Percentiles rank a stretch among this genome's conserved stretches.
phyloP scores from a whole-genome alignment of 92 coral and sea anemone species.

The Phymanthus crucifer region DNA sequence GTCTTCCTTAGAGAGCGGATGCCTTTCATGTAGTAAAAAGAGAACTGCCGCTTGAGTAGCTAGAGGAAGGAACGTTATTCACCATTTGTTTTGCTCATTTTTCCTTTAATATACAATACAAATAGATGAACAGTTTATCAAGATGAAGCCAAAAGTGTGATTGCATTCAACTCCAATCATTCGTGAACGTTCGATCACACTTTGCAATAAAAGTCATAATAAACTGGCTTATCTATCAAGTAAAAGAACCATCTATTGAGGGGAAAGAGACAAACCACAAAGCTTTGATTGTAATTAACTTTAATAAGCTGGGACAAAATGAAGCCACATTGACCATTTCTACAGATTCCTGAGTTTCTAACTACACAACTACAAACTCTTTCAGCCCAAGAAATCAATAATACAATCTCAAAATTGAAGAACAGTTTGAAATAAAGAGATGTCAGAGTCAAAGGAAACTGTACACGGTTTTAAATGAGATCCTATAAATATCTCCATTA shows the following conservation, averaged over 20 bases:
- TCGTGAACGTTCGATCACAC: constrained; percentile 11
- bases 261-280: constrained; percentile 23
- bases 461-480: neutral
- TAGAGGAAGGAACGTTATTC: constrained; percentile 3
- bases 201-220: constrained; percentile 5
- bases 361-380: neutral
- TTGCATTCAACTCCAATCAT: constrained; percentile 9
- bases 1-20: constrained; percentile 19
- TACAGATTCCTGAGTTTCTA: neutral
- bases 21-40: constrained; percentile 26
- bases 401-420: neutral
- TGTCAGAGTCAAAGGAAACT: neutral
- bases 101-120: neutral
- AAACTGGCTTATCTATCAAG: constrained; percentile 15
- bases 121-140: constrained; percentile 9
- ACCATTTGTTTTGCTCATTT: neutral
- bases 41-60: constrained; percentile 18
- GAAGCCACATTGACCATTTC: constrained; percentile 9
- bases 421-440: neutral
- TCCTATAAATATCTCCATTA: constrained; percentile 16
- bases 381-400: neutral
- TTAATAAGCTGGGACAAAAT: constrained; percentile 15
- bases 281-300: constrained; percentile 23
- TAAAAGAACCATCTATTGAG: constrained; percentile 15
- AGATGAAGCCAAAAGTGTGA: neutral